Conservation (phyloP, 2,888 invertebrate genomes). For the Orthosia gracilis region DNA sequence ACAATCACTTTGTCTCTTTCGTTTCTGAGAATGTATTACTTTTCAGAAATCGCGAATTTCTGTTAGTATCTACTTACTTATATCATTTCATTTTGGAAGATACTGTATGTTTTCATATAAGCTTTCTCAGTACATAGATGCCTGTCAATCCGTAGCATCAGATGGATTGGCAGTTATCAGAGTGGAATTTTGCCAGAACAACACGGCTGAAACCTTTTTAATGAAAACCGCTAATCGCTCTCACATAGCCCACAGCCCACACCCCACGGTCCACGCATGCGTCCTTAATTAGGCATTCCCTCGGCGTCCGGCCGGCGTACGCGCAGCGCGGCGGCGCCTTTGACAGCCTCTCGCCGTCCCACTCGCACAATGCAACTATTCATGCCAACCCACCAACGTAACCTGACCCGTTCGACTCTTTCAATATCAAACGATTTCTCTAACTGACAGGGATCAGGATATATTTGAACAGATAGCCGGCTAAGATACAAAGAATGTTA, state of each 20-base stretch:
- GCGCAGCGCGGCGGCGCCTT: slow-evolving; percentile 87
- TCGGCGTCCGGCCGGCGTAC: slow-evolving; percentile 88
- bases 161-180: too few relatives aligned
- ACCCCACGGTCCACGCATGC: slow-evolving; percentile 87
- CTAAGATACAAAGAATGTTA: slow-evolving; percentile 67
- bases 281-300: slow-evolving; percentile 91
- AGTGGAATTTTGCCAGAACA: too few relatives aligned
- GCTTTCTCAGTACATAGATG: too few relatives aligned
- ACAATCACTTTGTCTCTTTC: too few relatives aligned
- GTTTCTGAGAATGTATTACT: too few relatives aligned
- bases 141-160: too few relatives aligned
- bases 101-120: too few relatives aligned
- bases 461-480: slow-evolving; percentile 73
- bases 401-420: slow-evolving; percentile 74
- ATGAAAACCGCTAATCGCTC: slow-evolving; percentile 49
- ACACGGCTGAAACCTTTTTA: not conserved
- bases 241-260: slow-evolving; percentile 50
- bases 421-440: slow-evolving; percentile 84
- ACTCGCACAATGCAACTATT: slow-evolving; percentile 89
- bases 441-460: slow-evolving; percentile 71
- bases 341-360: slow-evolving; percentile 83
- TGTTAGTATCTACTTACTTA: too few relatives aligned
- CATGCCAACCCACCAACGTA: slow-evolving; percentile 75
- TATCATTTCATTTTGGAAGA: too few relatives aligned
- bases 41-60: too few relatives aligned